These are phyloP conservation scores for Shinisaurus crocodilurus DNA, from an alignment of 2,113 vertebrate genomes.

Conservation along the genomic window DNA sequence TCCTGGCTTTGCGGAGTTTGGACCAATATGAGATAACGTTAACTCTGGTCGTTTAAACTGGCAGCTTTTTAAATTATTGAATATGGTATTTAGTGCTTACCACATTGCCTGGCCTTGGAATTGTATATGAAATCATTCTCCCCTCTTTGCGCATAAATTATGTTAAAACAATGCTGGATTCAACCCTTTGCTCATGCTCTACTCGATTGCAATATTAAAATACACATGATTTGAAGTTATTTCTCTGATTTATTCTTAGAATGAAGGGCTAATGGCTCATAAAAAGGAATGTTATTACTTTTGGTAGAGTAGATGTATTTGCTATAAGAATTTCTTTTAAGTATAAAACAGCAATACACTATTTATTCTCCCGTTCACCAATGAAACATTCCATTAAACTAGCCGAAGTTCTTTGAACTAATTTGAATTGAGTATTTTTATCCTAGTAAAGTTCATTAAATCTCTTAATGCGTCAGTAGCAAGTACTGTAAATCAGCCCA, in stretches of 20 bases:
- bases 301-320: conserved; percentile 26
- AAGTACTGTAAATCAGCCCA: conserved; percentile 48
- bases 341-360: conserved; percentile 25
- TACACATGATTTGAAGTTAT: conserved; percentile 17
- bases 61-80: neutral
- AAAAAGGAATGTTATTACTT: conserved; percentile 37
- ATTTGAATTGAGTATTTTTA: conserved; percentile 60
- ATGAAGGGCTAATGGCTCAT: conserved; percentile 31
- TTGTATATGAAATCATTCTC: neutral
- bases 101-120: neutral
- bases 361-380: conserved; percentile 26
- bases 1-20: too few relatives aligned
- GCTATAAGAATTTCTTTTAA: conserved; percentile 26
- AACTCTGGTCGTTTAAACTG: too few relatives aligned
- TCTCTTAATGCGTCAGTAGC: conserved; percentile 57
- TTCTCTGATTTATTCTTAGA: conserved; percentile 28
- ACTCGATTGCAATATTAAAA: conserved; percentile 7
- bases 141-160: neutral
- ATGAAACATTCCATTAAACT: conserved; percentile 41
- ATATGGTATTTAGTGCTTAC: neutral
- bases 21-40: too few relatives aligned
- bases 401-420: conserved; percentile 42
- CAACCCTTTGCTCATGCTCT: neutral
- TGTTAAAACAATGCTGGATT: neutral
- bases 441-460: conserved; percentile 59